These are phyloP conservation scores for Lypha dubia DNA, from an alignment of 2,888 invertebrate species.

Conservation along the genomic window DNA sequence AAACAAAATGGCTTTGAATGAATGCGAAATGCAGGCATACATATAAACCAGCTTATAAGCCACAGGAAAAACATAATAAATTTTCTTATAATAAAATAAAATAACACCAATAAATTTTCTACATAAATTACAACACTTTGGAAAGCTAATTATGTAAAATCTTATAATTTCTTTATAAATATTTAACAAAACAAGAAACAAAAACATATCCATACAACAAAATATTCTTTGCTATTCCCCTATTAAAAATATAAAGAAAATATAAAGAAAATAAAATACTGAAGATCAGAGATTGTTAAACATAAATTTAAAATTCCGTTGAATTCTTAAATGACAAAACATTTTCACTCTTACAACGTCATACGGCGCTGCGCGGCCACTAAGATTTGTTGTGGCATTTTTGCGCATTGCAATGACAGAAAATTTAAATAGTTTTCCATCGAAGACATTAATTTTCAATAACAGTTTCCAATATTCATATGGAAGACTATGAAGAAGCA, in stretches of 20 bases:
- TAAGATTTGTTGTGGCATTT: slow-evolving; percentile 20
- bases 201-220: neutral
- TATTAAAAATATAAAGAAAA: too few species aligned
- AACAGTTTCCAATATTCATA: slow-evolving; percentile 24
- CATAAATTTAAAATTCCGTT: slow-evolving; percentile 38
- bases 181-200: slow-evolving; percentile 9
- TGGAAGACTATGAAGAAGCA: neutral
- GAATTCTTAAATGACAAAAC: slow-evolving; percentile 32
- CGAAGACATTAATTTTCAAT: slow-evolving; percentile 19
- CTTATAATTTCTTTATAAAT: slow-evolving; percentile 26
- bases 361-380: neutral
- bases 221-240: neutral
- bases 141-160: slow-evolving; percentile 23
- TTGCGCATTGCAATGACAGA: slow-evolving; percentile 37
- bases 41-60: too few species aligned
- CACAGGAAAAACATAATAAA: too few species aligned
- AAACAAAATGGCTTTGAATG: too few species aligned
- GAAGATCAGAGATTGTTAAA: slow-evolving; percentile 9
- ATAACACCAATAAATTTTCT: neutral
- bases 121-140: neutral
- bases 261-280: neutral
- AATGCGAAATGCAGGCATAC: too few species aligned
- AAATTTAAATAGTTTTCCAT: slow-evolving; percentile 23
- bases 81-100: too few species aligned
- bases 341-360: neutral